These are phyloP conservation scores for Rhynchomys soricoides DNA, from an alignment of 2,113 vertebrate genomes.

Conservation along the genomic window DNA sequence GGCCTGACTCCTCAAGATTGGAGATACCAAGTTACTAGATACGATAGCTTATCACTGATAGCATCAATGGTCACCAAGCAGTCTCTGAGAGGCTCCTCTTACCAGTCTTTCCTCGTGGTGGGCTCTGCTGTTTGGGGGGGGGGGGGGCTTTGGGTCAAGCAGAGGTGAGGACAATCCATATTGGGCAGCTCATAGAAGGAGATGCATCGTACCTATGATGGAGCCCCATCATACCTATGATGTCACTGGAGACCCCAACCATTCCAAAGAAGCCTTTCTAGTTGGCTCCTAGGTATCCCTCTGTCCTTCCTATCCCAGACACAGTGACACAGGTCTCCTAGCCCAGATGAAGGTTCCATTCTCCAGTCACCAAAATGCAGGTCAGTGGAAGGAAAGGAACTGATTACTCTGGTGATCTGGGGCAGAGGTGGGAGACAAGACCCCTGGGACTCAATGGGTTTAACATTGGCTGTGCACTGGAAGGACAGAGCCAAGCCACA, in stretches of 20 bases:
- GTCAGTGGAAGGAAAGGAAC: not conserved
- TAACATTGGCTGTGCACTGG: too few relatives aligned
- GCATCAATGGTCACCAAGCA: not conserved
- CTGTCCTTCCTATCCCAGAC: not conserved
- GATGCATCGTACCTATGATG: not conserved
- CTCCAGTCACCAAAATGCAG: not conserved
- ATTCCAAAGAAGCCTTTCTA: not conserved
- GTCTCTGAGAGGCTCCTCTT: not conserved
- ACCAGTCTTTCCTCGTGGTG: not conserved
- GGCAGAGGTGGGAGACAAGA: not conserved
- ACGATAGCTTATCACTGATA: not conserved
- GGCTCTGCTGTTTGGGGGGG: not conserved
- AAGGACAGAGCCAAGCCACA: not conserved
- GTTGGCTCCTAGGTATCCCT: not conserved
- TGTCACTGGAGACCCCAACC: not conserved
- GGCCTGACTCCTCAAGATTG: not conserved
- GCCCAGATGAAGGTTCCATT: not conserved
- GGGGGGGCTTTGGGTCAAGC: not conserved
- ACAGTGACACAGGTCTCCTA: not conserved
- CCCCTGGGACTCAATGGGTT: rapidly evolving
- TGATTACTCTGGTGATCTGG: not conserved
- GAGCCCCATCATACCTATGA: not conserved
- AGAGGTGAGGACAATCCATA: not conserved
- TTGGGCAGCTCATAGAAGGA: not conserved
- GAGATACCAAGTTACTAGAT: not conserved